Evolutionary conservation across 2,797 vertebrate genomes (phyloP), one percentile per base, ranked within the genome.

Genomic region (Lindbergichthys nudifrons): DNA sequence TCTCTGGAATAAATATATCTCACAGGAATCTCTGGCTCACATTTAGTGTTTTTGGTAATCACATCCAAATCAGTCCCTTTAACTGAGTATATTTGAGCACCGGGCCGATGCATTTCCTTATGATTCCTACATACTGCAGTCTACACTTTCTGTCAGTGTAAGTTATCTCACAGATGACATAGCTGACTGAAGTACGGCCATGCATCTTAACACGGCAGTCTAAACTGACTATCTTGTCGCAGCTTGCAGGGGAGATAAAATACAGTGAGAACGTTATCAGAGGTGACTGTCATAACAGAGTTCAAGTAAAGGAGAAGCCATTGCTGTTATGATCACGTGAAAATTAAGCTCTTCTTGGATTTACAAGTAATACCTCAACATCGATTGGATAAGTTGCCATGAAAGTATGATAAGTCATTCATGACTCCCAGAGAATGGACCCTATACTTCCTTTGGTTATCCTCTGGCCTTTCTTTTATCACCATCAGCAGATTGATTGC

Each of bases 151-250:
- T 85, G 84, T 83, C 86, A 83, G 75, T 65, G 72, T 71, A 19
- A 59, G 52, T 87, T 79, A 91, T 89, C 84, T 86, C 73, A 48
- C 87, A 74, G 69, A 70, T 86, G 81, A 78, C 26, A 62, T 23
- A 76, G 82, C 85, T 70, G 64, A 39, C 65, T 60, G 64, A 76
- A 42, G 47, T 57, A 19, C 47, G 65, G 69, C 32, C 50, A 73
- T 54, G 84, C 83, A 82, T 79, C 69, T 43, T 80, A 73, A 82
- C 77, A 45, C 46, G 1, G 10, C 71, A 84, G 77, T 79, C 84
- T 75, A 87, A 88, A 88, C 81, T 53, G n/a, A 51, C 45, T 42
- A 26, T 81, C 85, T 69, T 86, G 88, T 85, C 80, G 58, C 64
- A 76, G 75, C 73, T 76, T 91, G 85, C 77, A 76, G 19, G 73